A percentile compares a stretch with the other conserved stretches of the same genome.
These are phyloP conservation scores for Drosophila neocordata DNA, from an alignment of 1,140 invertebrate genomes.

Conservation along the genomic window DNA sequence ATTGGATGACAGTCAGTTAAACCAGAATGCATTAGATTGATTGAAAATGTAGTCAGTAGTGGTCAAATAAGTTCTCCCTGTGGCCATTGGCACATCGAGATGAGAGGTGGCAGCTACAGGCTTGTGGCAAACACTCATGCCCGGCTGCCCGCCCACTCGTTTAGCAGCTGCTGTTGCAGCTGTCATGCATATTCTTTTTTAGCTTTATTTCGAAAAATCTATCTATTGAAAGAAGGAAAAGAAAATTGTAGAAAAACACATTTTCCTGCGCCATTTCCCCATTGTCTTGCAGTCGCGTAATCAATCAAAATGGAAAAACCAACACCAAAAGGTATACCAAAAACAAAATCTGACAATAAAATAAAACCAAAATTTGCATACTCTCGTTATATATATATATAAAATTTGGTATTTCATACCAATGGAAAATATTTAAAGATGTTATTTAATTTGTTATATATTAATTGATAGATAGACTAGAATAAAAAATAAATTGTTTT, in stretches of 20 bases:
- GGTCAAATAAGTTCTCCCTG: constrained; percentile 26
- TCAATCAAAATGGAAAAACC: constrained; percentile 66
- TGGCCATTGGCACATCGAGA: constrained; percentile 17
- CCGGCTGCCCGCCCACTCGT: constrained; percentile 6
- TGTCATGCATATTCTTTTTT: constrained; percentile 45
- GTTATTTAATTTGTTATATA: too few relatives aligned
- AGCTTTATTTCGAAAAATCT: constrained; percentile 14
- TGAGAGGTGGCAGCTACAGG: background rate
- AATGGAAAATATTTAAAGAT: too few relatives aligned
- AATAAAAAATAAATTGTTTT: too few relatives aligned
- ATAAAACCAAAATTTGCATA: background rate
- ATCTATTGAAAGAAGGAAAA: constrained; percentile 2
- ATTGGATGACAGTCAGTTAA: constrained; percentile 25
- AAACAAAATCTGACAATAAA: constrained; percentile 16
- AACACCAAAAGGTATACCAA: constrained; percentile 30
- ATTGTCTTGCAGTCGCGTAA: constrained; percentile 71
- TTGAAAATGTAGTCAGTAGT: constrained; percentile 40
- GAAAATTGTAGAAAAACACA: constrained; percentile 34
- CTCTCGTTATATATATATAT: background rate
- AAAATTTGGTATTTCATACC: too few relatives aligned
- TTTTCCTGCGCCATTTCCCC: constrained; percentile 43
- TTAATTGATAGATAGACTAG: too few relatives aligned
- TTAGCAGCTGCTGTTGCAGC: constrained; percentile 49
- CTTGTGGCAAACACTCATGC: constrained; percentile 12
- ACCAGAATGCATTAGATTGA: constrained; percentile 48